Evolutionary conservation across 2,113 vertebrate species (phyloP).

Genomic region (Corythaeola cristata): DNA sequence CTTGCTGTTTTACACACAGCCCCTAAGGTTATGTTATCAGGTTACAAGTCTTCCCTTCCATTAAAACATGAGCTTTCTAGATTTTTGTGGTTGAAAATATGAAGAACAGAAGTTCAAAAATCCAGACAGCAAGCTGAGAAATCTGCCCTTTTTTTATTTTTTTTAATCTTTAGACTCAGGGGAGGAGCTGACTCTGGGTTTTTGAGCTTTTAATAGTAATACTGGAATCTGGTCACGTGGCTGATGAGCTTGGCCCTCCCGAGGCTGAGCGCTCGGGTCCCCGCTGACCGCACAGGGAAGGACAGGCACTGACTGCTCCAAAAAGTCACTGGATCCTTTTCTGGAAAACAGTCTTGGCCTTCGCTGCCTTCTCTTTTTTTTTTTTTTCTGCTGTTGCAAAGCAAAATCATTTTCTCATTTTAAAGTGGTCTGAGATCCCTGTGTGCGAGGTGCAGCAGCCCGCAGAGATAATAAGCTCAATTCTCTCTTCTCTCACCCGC

Average conservation of each 20-base stretch:
- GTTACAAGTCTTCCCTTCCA: not conserved
- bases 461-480: fast-evolving
- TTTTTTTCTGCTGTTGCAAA: not conserved
- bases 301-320: not conserved
- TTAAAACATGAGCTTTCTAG: not conserved
- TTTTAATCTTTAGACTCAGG: not conserved
- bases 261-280: not conserved
- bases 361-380: not conserved
- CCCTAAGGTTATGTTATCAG: not conserved
- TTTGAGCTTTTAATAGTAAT: slow-evolving; percentile 10
- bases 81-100: not conserved
- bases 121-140: not conserved
- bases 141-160: not conserved
- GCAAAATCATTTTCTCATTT: not conserved
- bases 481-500: not conserved
- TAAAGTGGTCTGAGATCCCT: not conserved
- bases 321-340: not conserved
- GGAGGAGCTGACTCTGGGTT: not conserved
- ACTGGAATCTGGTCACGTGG: not conserved
- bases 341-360: not conserved
- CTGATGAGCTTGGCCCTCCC: not conserved
- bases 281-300: not conserved
- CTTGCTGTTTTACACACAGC: not conserved
- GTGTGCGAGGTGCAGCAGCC: not conserved
- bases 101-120: not conserved